phyloP scores from a whole-genome alignment of 2,888 invertebrate species.

The Eubasilissa splendida region DNA sequence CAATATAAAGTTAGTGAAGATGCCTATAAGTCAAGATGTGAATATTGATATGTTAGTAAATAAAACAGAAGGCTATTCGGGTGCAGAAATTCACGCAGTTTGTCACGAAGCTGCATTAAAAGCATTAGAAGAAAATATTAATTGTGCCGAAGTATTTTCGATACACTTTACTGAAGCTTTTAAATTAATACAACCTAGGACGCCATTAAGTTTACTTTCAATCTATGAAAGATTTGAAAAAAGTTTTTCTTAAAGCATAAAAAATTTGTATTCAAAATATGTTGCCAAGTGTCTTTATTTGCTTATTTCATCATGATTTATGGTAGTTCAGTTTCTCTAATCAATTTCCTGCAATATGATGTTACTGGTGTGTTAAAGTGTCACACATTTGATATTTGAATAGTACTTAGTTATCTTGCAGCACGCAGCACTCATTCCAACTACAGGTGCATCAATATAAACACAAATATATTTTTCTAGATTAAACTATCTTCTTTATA shows the following conservation, averaged over 20 bases:
- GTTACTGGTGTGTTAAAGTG: not conserved
- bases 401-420: not conserved
- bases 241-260: slow-evolving; percentile 57
- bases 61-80: slow-evolving; percentile 88
- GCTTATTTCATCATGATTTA: not conserved
- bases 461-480: slow-evolving; percentile 13
- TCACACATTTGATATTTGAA: not conserved
- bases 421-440: too few relatives aligned
- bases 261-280: not conserved
- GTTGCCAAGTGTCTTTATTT: too few relatives aligned
- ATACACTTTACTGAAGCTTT: slow-evolving; percentile 84
- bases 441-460: not conserved
- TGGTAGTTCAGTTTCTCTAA: not conserved
- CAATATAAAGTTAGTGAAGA: slow-evolving; percentile 81
- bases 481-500: slow-evolving; percentile 7
- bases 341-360: not conserved
- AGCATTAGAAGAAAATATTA: slow-evolving; percentile 84
- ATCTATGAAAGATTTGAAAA: slow-evolving; percentile 80
- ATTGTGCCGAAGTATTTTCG: slow-evolving; percentile 75
- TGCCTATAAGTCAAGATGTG: slow-evolving; percentile 80
- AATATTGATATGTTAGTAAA: slow-evolving; percentile 78
- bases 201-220: slow-evolving; percentile 78
- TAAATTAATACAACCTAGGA: slow-evolving; percentile 82
- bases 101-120: slow-evolving; percentile 93
- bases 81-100: slow-evolving; percentile 92